A percentile compares a stretch with the other conserved stretches of the same genome.
Evolutionary conservation across 1,140 invertebrate genomes (phyloP).

Genomic region (Nephila pilipes): DNA sequence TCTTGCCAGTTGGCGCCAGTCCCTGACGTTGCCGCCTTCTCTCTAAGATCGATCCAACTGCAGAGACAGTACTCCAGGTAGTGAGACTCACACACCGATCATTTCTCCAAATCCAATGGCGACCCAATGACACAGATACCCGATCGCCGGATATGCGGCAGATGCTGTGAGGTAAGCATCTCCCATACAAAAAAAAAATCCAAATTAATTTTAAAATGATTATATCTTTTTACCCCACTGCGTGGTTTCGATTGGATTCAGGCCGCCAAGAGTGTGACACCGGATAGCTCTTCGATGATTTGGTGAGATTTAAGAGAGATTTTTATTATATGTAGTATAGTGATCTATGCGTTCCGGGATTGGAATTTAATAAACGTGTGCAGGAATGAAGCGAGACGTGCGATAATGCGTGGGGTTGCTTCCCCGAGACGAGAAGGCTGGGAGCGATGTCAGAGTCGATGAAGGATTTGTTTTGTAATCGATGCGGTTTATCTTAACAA

Average conservation of each 20-base stretch:
- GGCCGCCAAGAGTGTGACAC: no score
- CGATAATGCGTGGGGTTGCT: conserved; percentile 6
- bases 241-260: no score
- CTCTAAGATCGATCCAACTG: conserved; percentile 62
- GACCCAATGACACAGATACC: conserved; percentile 67
- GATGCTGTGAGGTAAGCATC: conserved; percentile 64
- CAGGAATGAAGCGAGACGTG: neutral
- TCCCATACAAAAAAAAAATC: neutral
- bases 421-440: neutral
- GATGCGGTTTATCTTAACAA: neutral
- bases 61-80: conserved; percentile 21
- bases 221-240: no score
- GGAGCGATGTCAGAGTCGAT: neutral
- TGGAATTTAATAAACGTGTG: neutral
- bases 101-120: conserved; percentile 36
- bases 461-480: neutral
- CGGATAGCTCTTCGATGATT: no score
- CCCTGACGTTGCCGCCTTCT: conserved; percentile 15
- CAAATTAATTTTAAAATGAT: neutral
- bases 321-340: no score
- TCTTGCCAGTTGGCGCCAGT: conserved; percentile 31
- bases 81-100: conserved; percentile 9
- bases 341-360: neutral
- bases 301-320: no score
- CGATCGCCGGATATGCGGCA: conserved; percentile 63